Evolutionary conservation across 1,140 invertebrate species (phyloP), one percentile per base, ranked within the genome.

Genomic region (Sitophilus oryzae): DNA sequence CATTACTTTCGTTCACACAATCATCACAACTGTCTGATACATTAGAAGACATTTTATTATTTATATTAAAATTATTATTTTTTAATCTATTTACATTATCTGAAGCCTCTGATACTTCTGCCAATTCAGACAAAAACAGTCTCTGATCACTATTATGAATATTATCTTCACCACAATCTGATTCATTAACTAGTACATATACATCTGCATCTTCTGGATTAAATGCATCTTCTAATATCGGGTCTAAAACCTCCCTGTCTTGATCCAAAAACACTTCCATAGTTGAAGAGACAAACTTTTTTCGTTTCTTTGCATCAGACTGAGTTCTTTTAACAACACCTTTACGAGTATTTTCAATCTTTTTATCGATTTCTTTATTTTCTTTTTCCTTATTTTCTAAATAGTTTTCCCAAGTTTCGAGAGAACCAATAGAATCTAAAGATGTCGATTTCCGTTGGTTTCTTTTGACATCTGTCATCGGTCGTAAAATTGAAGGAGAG

Each of bases 271-370:
- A 56, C 6, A 18, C 52, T 5, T 60, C 59, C 10, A 63, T 40
- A n/a, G 63, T 65, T 6, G 63, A 63, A 2, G 63, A 65, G n/a
- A 65, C 50, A 15, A 61, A 55, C 18, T 63, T 63, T 35, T 61
- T 65, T 43, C 58, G 58, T 9, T 52, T 55, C 16, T 34, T 30
- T 8, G 23, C 38, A 14, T 56, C 50, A 2, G 52, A 35, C 9
- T 35, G 11, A 2, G 40, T 58, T 35, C 60, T 51, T 51, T 53
- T 54, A 4, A 45, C 25, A 34, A 64, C 51, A 25, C 10, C 9
- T 36, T 23, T 34, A n/a, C 10, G 11, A 15, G 23, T 8, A n/a
- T 48, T 46, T 14, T 10, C 14, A 4, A 9, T 10, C 20, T 20
- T 36, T 30, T 23, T 19, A 20, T 54, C 20, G 16, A 30, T 21